Evolutionary conservation across 2,888 invertebrate species (phyloP).

Genomic region (Meteorus cinctellus): DNA sequence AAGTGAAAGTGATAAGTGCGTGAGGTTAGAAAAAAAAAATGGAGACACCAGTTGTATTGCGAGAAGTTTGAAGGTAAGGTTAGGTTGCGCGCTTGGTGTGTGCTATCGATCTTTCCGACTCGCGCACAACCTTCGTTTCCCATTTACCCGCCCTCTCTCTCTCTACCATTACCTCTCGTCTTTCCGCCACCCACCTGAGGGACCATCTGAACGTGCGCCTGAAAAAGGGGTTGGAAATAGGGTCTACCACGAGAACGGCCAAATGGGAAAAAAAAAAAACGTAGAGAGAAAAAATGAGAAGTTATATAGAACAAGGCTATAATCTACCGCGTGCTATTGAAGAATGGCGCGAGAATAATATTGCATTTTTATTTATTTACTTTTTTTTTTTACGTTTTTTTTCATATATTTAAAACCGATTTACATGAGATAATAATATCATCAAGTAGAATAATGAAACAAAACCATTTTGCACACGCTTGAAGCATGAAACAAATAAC

Average conservation of each 20-base stretch:
- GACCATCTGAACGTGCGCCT: constrained; percentile 33
- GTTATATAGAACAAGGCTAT: neutral
- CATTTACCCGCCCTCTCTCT: constrained; percentile 47
- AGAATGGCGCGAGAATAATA: neutral
- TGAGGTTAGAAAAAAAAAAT: constrained; percentile 51
- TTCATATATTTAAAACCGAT: neutral
- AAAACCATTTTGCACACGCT: neutral
- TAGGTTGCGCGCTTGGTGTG: constrained; percentile 61
- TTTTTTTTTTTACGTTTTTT: no score
- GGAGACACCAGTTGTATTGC: constrained; percentile 63
- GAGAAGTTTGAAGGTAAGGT: constrained; percentile 64
- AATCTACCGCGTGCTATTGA: neutral
- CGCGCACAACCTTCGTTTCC: constrained; percentile 42
- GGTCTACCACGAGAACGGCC: constrained; percentile 35
- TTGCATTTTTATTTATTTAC: neutral
- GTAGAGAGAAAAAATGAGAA: neutral
- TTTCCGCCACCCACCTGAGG: constrained; percentile 39
- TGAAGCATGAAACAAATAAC: neutral
- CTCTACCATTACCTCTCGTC: constrained; percentile 44
- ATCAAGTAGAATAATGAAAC: neutral
- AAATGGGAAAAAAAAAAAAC: constrained; percentile 18
- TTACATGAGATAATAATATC: neutral
- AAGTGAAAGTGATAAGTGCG: constrained; percentile 6
- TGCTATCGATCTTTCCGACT: constrained; percentile 68
- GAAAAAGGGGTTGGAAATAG: constrained; percentile 43